Conservation (phyloP, 2,888 invertebrate genomes). For the Onchidella celtica region DNA sequence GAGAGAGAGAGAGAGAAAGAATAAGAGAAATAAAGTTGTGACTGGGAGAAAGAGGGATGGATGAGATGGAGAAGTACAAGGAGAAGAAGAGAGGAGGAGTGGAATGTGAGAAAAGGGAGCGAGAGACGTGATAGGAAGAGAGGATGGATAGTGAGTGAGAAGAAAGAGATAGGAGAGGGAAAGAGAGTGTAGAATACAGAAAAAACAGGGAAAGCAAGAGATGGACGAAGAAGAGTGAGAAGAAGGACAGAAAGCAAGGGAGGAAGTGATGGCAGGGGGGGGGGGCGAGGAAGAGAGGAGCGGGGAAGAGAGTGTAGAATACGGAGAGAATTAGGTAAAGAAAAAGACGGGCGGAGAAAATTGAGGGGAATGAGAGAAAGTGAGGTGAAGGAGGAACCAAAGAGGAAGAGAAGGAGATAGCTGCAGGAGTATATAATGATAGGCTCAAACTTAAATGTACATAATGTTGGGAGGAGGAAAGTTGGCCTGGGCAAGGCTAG, state of each 20-base stretch:
- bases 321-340: conserved; percentile 27
- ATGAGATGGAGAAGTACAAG: no score
- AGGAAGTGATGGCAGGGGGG: neutral
- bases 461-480: no score
- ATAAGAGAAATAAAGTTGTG: no score
- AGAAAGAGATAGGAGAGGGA: neutral
- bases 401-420: neutral
- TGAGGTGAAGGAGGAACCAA: neutral
- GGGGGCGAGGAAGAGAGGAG: neutral
- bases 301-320: conserved; percentile 32
- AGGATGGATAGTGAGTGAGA: neutral
- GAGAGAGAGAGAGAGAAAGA: conserved; percentile 35
- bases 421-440: no score
- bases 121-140: neutral
- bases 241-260: neutral
- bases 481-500: no score
- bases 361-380: neutral
- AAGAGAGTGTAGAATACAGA: neutral
- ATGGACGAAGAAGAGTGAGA: neutral
- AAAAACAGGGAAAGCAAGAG: neutral
- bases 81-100: neutral
- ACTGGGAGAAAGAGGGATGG: no score
- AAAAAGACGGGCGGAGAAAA: neutral
- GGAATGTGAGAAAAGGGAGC: neutral
- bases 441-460: no score